phyloP scores from a whole-genome alignment of 2,888 invertebrate genomes.

The Catotricha subobsoleta region DNA sequence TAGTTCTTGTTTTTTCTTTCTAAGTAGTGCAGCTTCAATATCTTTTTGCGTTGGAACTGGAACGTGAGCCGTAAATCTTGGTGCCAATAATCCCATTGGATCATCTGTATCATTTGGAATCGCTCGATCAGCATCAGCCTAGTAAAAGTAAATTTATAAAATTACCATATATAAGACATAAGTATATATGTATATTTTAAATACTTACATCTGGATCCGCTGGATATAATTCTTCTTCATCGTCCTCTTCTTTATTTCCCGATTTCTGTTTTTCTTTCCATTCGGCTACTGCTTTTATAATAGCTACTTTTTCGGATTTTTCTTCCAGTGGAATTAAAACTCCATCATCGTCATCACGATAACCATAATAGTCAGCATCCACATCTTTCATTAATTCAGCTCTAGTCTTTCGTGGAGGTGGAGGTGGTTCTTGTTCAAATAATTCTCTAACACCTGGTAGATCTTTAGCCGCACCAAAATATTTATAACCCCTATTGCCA shows the following conservation, averaged over 20 bases:
- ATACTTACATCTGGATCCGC: slow-evolving; percentile 22
- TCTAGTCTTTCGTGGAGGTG: slow-evolving; percentile 76
- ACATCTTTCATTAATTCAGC: slow-evolving; percentile 96
- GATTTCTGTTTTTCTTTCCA: slow-evolving; percentile 49
- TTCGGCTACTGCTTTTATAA: slow-evolving; percentile 39
- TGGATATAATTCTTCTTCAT: slow-evolving; percentile 56
- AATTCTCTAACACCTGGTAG: slow-evolving; percentile 93
- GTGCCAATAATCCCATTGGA: slow-evolving; percentile 28
- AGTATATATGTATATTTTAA: neutral
- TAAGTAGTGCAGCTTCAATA: slow-evolving; percentile 78
- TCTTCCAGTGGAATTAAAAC: slow-evolving; percentile 75
- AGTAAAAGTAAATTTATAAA: neutral
- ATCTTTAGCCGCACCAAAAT: slow-evolving; percentile 96
- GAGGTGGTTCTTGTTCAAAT: slow-evolving; percentile 90
- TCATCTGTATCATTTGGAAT: slow-evolving; percentile 14
- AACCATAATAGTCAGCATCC: slow-evolving; percentile 98
- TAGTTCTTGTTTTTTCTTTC: slow-evolving; percentile 81
- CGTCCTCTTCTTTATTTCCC: slow-evolving; percentile 33
- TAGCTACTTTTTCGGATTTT: slow-evolving; percentile 55
- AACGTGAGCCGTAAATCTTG: slow-evolving; percentile 63
- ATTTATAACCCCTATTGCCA: slow-evolving; percentile 95
- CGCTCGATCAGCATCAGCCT: neutral
- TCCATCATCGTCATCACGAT: slow-evolving; percentile 96
- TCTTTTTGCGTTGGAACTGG: slow-evolving; percentile 89
- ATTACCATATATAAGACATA: slow-evolving; percentile 5